phyloP scores from a whole-genome alignment of 2,797 vertebrate species.

The Syndactyla subalaris region DNA sequence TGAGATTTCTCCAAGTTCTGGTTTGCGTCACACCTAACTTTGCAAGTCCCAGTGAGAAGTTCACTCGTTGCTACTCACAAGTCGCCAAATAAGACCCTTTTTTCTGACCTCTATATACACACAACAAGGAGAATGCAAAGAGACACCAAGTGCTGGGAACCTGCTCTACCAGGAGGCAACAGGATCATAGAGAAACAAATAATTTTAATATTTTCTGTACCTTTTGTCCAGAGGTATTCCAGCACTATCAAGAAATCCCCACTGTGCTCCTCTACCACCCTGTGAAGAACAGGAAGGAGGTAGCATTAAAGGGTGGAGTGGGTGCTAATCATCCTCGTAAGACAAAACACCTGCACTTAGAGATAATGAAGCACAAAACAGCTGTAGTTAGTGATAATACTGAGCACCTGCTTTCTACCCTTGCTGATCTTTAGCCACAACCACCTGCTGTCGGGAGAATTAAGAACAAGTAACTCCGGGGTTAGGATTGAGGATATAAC shows the following conservation, averaged over 20 bases:
- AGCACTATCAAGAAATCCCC: background rate
- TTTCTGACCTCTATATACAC: background rate
- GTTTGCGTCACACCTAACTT: background rate
- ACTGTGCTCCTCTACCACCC: background rate
- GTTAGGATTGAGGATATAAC: background rate
- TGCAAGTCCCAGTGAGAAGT: background rate
- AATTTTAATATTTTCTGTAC: background rate
- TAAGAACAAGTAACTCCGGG: background rate
- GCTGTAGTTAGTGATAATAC: background rate
- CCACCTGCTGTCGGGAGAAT: background rate
- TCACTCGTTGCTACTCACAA: background rate
- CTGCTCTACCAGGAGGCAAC: background rate
- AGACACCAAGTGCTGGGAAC: fast-evolving
- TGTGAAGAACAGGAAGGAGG: fast-evolving
- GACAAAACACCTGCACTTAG: background rate
- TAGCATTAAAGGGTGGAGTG: background rate
- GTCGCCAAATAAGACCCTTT: background rate
- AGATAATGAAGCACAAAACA: background rate
- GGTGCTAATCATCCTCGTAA: background rate
- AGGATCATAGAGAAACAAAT: background rate
- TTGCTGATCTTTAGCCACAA: background rate
- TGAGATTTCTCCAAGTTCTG: background rate
- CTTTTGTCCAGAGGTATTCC: background rate
- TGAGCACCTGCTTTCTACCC: background rate
- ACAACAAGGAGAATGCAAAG: background rate